phyloP scores from a whole-genome alignment of 2,113 vertebrate species.

The Solea solea region DNA sequence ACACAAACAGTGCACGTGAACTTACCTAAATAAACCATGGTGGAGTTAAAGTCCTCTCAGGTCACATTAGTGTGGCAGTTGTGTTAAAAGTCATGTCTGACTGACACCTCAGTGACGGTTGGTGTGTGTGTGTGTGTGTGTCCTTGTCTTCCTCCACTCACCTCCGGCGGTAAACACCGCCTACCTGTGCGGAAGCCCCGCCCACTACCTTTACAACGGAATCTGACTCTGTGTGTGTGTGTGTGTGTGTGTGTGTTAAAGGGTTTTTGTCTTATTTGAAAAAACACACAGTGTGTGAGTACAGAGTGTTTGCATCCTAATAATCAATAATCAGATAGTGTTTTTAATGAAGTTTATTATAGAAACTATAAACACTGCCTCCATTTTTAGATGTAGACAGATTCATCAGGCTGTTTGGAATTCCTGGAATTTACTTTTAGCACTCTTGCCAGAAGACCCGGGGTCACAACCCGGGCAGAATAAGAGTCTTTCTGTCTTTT shows the following conservation, averaged over 20 bases:
- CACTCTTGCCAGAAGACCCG: too few species aligned
- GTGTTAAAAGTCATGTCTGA: conserved; percentile 47
- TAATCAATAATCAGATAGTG: too few species aligned
- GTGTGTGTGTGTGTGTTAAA: background rate
- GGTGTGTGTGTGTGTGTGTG: background rate
- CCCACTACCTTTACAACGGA: conserved; percentile 15
- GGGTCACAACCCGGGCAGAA: too few species aligned
- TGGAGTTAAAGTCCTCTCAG: conserved; percentile 14
- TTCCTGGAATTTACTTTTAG: too few species aligned
- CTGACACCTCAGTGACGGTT: background rate
- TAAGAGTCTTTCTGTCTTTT: too few species aligned
- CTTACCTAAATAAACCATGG: conserved; percentile 73
- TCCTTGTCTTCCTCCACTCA: conserved; percentile 32
- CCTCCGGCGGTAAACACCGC: conserved; percentile 16
- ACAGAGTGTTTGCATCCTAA: too few species aligned
- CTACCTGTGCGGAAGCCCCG: conserved; percentile 47
- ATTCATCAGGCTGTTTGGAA: too few species aligned
- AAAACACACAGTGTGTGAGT: too few species aligned
- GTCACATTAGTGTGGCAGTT: conserved; percentile 12
- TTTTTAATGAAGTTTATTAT: too few species aligned
- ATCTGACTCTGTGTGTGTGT: background rate
- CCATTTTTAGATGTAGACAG: too few species aligned
- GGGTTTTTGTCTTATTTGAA: background rate
- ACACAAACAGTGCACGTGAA: background rate
- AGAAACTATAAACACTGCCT: too few species aligned